Percentiles rank a stretch among this genome's conserved stretches.
Conservation (phyloP, 1,140 invertebrate genomes). For the Penaeus japonicus region DNA sequence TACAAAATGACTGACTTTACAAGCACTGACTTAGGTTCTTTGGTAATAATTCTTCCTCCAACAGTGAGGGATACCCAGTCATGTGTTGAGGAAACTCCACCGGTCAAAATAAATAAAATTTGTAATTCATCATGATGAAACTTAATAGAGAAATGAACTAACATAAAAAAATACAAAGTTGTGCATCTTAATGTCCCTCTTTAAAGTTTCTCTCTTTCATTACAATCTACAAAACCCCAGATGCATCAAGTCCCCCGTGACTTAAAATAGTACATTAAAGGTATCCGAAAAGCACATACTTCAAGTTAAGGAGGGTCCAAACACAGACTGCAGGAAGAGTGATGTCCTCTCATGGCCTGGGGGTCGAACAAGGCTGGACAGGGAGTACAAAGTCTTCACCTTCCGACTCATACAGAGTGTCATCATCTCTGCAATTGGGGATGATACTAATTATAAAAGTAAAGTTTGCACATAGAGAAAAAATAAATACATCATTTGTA, state of each 20-base stretch:
- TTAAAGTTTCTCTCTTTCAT: too few species aligned
- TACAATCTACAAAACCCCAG: too few species aligned
- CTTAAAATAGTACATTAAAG: too few species aligned
- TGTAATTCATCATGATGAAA: too few species aligned
- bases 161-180: too few species aligned
- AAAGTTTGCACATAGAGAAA: too few species aligned
- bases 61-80: slow-evolving; percentile 90
- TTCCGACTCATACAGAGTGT: slow-evolving; percentile 43
- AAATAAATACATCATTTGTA: not conserved
- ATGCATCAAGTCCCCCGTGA: too few species aligned
- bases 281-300: too few species aligned
- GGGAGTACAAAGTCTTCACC: slow-evolving; percentile 39
- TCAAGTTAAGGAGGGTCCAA: too few species aligned
- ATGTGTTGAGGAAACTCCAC: slow-evolving; percentile 4
- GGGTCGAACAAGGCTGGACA: slow-evolving; percentile 18
- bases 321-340: too few species aligned
- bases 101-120: not conserved
- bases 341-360: not conserved
- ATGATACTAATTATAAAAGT: not conserved
- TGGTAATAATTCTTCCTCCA: slow-evolving; percentile 80
- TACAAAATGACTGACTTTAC: slow-evolving; percentile 72
- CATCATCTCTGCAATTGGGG: slow-evolving; percentile 33
- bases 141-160: too few species aligned
- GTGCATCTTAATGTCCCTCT: too few species aligned
- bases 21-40: slow-evolving; percentile 88